A percentile compares a stretch with the other conserved stretches of the same genome.
Conservation (phyloP, 1,140 invertebrate genomes). For the Trypoxylus dichotomus region DNA sequence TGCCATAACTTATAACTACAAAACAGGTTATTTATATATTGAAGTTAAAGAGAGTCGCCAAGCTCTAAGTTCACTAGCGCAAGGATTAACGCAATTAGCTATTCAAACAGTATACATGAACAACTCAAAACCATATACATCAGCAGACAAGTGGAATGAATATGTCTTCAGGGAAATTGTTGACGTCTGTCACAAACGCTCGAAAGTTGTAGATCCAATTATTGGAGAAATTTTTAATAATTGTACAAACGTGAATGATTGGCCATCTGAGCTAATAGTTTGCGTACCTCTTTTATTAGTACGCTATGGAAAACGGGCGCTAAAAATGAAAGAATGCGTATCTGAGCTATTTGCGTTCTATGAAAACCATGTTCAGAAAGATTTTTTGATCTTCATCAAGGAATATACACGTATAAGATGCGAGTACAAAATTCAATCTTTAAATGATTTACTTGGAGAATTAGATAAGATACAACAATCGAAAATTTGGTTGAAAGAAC, state of each 20-base stretch:
- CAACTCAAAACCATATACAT: neutral
- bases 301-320: neutral
- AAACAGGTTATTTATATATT: neutral
- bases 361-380: neutral
- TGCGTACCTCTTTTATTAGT: neutral
- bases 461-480: neutral
- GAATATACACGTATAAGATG: neutral
- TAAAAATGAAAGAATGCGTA: neutral
- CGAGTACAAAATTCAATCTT: neutral
- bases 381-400: neutral
- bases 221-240: neutral
- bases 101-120: neutral
- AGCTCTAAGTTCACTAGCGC: neutral
- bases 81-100: neutral
- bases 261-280: neutral
- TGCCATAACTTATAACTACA: neutral
- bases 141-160: neutral
- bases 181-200: neutral
- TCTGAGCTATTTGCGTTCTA: neutral
- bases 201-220: neutral
- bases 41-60: neutral
- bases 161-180: neutral
- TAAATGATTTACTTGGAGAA: neutral
- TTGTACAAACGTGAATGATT: neutral
- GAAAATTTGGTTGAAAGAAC: neutral